phyloP scores from a whole-genome alignment of 2,888 invertebrate genomes.

The Apamea anceps region DNA sequence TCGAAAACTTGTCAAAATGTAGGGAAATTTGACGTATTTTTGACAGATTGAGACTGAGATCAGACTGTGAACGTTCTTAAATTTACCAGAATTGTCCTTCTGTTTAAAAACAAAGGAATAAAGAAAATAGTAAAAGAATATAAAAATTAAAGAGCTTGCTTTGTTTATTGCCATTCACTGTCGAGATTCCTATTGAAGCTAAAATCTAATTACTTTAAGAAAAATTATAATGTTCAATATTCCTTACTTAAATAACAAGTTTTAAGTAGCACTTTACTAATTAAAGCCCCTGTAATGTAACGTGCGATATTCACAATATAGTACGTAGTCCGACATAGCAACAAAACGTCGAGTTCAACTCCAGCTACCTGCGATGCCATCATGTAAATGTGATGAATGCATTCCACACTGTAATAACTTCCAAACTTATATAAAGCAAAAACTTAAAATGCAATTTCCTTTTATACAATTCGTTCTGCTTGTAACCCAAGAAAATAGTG shows the following conservation, averaged over 20 bases:
- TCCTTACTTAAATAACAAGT: neutral
- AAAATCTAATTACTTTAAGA: neutral
- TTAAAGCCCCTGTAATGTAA: neutral
- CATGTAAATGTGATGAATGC: conserved; percentile 53
- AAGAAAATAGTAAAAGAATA: neutral
- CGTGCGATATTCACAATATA: neutral
- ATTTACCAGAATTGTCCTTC: no score
- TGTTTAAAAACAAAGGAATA: neutral
- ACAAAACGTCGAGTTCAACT: conserved; percentile 24
- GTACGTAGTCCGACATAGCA: neutral
- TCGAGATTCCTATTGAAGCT: neutral
- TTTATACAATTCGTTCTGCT: conserved; percentile 63
- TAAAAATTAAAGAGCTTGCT: neutral
- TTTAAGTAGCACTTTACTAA: conserved; percentile 1
- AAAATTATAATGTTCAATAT: neutral
- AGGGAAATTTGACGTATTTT: no score
- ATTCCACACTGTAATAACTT: conserved; percentile 45
- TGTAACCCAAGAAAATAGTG: conserved; percentile 64
- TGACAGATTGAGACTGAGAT: no score
- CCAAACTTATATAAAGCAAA: conserved; percentile 52
- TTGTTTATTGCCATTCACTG: neutral
- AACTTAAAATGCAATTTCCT: conserved; percentile 65
- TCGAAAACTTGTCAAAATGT: no score
- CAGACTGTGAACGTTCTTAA: no score
- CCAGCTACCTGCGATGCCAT: conserved; percentile 14